These are phyloP conservation scores for Eristalis pertinax DNA, from an alignment of 2,888 invertebrate species.

Conservation along the genomic window DNA sequence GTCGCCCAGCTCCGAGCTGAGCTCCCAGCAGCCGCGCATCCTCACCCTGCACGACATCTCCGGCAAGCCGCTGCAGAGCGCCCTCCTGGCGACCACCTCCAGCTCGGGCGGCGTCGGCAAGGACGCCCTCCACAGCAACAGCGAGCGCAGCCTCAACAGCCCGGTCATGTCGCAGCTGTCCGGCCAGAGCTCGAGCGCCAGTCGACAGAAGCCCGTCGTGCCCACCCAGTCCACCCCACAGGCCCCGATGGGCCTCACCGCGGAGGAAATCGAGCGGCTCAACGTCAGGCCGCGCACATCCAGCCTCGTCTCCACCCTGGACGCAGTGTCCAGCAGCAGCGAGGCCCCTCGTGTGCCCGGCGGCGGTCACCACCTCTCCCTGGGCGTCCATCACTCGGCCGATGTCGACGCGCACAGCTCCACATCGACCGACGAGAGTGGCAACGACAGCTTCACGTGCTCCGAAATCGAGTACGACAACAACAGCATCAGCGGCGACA, in stretches of 20 bases:
- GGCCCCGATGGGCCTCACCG: conserved; percentile 92
- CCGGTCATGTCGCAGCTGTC: conserved; percentile 96
- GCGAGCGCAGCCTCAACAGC: conserved; percentile 94
- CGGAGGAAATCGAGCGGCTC: conserved; percentile 95
- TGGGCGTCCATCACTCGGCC: conserved; percentile 88
- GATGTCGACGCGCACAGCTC: conserved; percentile 89
- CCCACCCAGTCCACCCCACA: conserved; percentile 87
- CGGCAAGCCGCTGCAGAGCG: conserved; percentile 94
- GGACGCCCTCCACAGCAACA: conserved; percentile 94
- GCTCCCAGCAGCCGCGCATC: conserved; percentile 94
- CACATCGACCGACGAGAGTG: conserved; percentile 94
- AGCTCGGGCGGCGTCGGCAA: conserved; percentile 94
- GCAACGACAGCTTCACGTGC: conserved; percentile 98
- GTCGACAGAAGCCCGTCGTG: conserved; percentile 87
- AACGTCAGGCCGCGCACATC: conserved; percentile 93
- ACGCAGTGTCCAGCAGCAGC: conserved; percentile 95
- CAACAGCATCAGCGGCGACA: conserved; percentile 91
- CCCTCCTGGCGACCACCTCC: conserved; percentile 93
- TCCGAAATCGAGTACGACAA: conserved; percentile 99
- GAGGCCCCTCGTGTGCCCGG: conserved; percentile 88
- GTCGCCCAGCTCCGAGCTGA: conserved; percentile 95
- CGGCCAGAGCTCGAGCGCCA: conserved; percentile 91
- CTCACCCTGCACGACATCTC: conserved; percentile 96
- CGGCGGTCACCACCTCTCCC: conserved; percentile 86
- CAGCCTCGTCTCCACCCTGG: conserved; percentile 94